Base-by-base conservation (phyloP, 2,113 vertebrate species). In the Megatriorchis doriae region DNA sequence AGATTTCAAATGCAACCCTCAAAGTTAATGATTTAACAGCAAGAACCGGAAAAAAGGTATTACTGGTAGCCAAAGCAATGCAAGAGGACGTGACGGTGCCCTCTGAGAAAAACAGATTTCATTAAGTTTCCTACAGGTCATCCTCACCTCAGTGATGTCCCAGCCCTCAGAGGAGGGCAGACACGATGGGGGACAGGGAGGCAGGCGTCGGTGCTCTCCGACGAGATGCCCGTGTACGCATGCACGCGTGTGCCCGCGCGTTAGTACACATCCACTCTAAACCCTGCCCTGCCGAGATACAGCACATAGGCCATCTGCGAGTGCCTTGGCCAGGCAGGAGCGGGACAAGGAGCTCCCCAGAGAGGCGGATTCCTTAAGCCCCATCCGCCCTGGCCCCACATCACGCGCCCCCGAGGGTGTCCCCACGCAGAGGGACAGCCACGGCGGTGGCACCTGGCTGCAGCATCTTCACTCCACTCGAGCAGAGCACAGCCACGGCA, bases 221-320 rank as follows among this genome's bases (percentile, higher is more conserved):
- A 29, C 2, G 47, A 25, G 61, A 40, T 3, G 0, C 10, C 11
- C 16, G 27, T 18, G 34, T 23, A 7, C 5, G 50, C 18, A 8
- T 7, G 10, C n/a, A 32, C 17, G 3, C 8, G n/a, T 27, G n/a
- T 4, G n/a, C 16, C 14, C 0, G 21, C 6, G 52, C 6, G 43
- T 42, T 14, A 29, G 29, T 2, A 27, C 18, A 4, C 65, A 10
- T 9, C 21, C 1, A 4, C 19, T 8, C 43, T 14, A 11, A 75
- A 71, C 65, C 72, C 48, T 63, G 47, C 31, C 62, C 45, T 23
- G 5, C 26, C 4, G 6, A 45, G 55, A 31, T 2, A 13, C 8
- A 31, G 29, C 2, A 0, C 4, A 11, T 1, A 23, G 80, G 55
- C 4, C 15, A 31, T 9, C 50, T 36, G 16, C 0, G 2, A 31